Evolutionary conservation across 2,113 vertebrate species (phyloP).

Genomic region (Pionites leucogaster): DNA sequence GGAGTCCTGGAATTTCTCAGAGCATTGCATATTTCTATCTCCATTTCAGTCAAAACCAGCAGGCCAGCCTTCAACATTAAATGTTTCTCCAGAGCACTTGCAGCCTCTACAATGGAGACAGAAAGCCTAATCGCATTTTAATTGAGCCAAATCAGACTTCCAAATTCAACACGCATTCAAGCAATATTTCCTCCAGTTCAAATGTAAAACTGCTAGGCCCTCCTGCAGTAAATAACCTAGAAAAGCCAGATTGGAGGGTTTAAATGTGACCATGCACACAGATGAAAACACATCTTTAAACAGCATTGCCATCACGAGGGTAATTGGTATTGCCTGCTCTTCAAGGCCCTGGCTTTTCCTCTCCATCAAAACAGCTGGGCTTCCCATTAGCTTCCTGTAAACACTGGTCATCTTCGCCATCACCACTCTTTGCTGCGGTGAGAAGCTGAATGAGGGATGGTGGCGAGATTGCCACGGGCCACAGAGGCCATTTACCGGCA

Average conservation of each 20-base stretch:
- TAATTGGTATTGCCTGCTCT: not conserved
- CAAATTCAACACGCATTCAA: constrained; percentile 44
- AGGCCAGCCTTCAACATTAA: constrained; percentile 44
- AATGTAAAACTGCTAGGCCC: not conserved
- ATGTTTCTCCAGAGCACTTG: constrained; percentile 40
- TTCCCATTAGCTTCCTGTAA: not conserved
- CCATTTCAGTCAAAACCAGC: constrained; percentile 54
- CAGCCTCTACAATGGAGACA: constrained; percentile 49
- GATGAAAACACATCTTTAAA: not conserved
- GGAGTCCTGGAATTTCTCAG: constrained; percentile 69
- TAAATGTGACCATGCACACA: not conserved
- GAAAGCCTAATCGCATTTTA: constrained; percentile 61
- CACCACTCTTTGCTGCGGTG: not conserved
- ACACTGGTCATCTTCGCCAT: not conserved
- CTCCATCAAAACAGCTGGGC: not conserved
- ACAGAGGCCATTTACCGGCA: not conserved
- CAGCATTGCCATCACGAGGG: not conserved
- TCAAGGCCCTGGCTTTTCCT: not conserved
- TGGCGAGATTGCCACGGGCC: not conserved
- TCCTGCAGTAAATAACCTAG: not conserved
- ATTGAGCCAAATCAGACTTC: constrained; percentile 49
- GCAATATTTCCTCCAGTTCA: not conserved
- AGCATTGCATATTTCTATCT: constrained; percentile 36
- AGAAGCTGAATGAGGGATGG: not conserved
- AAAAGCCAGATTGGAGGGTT: not conserved